These are phyloP conservation scores for Argyra leucocephala DNA, from an alignment of 2,888 invertebrate genomes.

Conservation along the genomic window DNA sequence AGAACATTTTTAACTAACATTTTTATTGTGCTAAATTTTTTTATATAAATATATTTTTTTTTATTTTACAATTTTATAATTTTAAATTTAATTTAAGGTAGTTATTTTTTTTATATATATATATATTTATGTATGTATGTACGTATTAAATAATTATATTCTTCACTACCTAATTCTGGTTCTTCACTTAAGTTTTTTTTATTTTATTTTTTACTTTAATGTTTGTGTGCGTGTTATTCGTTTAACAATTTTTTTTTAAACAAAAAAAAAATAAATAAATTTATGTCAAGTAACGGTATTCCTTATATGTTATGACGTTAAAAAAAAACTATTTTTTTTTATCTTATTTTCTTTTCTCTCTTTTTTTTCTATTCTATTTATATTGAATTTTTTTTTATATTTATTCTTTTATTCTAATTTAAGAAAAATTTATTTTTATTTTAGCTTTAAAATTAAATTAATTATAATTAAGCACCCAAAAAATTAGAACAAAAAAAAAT, in stretches of 20 bases:
- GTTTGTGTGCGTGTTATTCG: too few species aligned
- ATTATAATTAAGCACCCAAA: too few species aligned
- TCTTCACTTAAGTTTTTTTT: not conserved
- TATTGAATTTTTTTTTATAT: too few species aligned
- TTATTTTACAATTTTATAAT: not conserved
- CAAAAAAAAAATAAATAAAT: not conserved
- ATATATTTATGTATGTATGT: not conserved
- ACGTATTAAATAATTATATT: too few species aligned
- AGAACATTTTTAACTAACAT: conserved; percentile 22
- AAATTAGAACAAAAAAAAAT: too few species aligned
- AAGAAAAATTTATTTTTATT: too few species aligned
- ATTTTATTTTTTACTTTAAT: not conserved
- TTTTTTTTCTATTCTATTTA: too few species aligned
- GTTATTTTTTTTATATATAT: not conserved
- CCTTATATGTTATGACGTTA: not conserved
- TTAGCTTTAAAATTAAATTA: too few species aligned
- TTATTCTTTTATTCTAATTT: too few species aligned
- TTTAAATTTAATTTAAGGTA: not conserved
- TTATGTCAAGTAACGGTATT: conserved; percentile 1
- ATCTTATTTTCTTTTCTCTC: too few species aligned
- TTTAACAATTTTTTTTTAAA: too few species aligned
- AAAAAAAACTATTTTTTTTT: not conserved
- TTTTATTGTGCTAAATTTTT: not conserved
- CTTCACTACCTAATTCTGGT: too few species aligned
- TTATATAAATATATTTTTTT: not conserved